Evolutionary conservation across 2,888 invertebrate species (phyloP), one percentile per base, ranked within the genome.

Genomic region (Ellobium chinense): DNA sequence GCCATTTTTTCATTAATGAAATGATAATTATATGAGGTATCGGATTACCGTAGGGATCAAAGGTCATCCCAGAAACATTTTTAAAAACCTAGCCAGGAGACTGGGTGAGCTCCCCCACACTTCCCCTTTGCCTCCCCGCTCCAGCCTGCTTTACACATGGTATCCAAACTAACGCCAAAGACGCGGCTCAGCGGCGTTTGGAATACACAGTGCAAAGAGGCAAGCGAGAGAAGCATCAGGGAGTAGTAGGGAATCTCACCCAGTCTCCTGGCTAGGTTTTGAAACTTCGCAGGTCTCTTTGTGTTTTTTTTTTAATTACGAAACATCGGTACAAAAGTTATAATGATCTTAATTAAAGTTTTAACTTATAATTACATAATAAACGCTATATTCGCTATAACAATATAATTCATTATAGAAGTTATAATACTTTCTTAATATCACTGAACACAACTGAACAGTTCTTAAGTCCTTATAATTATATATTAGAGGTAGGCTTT

Each of bases 41-140:
- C 75, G 39, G 58, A 76, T 82, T 82, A 75, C 82, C 36, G 7
- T 18, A 69, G 82, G 84, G 89, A 85, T 87, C 88, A 89, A 89
- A 89, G 89, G 88, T 89, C 89, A 89, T 60, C 73, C 83, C 76
- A 83, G 85, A 83, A 81, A 84, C 82, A 68, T 89, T 89, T 89
- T 88, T 86, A 89, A 88, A 88, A 83, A 80, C 78, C 54, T 79
- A 77, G 60, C 77, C 77, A 77, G 77, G 77, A 77, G 77, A 77
- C 60, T 66, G 68, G 77, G 58, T 63, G 63, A 63, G 63, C 37
- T 63, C 39, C 58, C 66, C 27, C 37, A 21, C 21, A 54, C n/a
- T n/a, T 36, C 66, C 54, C 21, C 29, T 24, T 27, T 54, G 9
- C 21, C 14, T 56, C 21, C 39, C 31, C 29, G 18, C 29, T 34